A percentile compares a stretch with the other conserved stretches of the same genome.
phyloP scores from a whole-genome alignment of 2,888 invertebrate genomes.

The Tromatobia lineatoria region DNA sequence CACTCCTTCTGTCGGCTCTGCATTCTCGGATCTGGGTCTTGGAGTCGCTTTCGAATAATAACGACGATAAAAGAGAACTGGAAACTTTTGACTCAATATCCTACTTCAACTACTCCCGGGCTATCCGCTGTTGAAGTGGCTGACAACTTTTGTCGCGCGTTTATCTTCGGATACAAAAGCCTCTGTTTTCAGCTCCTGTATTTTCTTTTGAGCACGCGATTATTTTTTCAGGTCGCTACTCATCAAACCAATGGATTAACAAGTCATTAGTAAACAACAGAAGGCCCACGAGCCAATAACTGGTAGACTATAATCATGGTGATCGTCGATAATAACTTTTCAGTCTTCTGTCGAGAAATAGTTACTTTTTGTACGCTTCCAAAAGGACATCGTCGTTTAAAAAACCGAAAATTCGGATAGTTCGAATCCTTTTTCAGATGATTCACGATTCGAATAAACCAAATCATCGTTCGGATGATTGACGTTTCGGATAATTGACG shows the following conservation, averaged over 20 bases:
- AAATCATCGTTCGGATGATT: too few relatives aligned
- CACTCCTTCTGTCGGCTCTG: background rate
- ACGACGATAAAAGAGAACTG: constrained; percentile 19
- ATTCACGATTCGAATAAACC: too few relatives aligned
- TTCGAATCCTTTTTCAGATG: too few relatives aligned
- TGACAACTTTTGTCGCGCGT: constrained; percentile 10
- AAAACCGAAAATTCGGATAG: too few relatives aligned
- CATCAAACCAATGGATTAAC: background rate
- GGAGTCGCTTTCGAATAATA: constrained; percentile 20
- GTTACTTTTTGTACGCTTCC: too few relatives aligned
- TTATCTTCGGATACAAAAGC: constrained; percentile 7
- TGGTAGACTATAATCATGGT: too few relatives aligned
- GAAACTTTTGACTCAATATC: constrained; percentile 21
- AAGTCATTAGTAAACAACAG: background rate
- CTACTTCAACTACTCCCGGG: background rate
- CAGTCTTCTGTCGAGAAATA: too few relatives aligned
- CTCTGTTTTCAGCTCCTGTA: background rate
- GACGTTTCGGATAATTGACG: too few relatives aligned
- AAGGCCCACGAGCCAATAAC: background rate
- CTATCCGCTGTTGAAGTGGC: background rate
- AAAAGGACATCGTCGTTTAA: too few relatives aligned
- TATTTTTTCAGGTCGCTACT: background rate
- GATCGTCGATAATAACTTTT: too few relatives aligned
- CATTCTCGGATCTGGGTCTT: constrained; percentile 42
- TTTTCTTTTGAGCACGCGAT: background rate